A percentile compares a stretch with the other conserved stretches of the same genome.
Evolutionary conservation across 1,140 invertebrate genomes (phyloP).

Genomic region (Caenorhabditis inopinata): DNA sequence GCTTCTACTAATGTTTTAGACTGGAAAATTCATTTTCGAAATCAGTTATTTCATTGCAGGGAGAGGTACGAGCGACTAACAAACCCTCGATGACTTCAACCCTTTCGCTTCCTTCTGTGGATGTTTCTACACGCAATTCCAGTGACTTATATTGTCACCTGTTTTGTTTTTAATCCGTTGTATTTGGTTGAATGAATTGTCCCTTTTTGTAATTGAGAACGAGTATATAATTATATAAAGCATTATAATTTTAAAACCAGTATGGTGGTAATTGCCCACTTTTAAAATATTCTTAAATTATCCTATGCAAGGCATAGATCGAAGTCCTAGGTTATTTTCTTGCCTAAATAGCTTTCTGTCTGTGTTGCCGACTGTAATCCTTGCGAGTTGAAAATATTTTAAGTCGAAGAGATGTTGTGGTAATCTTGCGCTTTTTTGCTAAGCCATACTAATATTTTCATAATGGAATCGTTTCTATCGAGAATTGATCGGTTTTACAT

Average conservation of each 20-base stretch:
- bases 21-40: neutral
- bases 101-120: slow-evolving; percentile 29
- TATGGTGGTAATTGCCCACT: too few relatives aligned
- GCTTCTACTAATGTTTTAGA: neutral
- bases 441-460: too few relatives aligned
- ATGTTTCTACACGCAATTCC: slow-evolving; percentile 33
- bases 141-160: neutral
- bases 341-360: too few relatives aligned
- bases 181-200: neutral
- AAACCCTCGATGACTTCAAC: slow-evolving; percentile 30
- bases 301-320: neutral
- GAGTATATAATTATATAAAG: neutral
- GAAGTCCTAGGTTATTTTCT: neutral
- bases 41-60: slow-evolving; percentile 7
- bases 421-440: too few relatives aligned
- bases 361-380: too few relatives aligned
- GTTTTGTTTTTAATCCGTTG: too few relatives aligned
- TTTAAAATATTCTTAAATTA: neutral
- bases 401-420: too few relatives aligned
- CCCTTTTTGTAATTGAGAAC: neutral
- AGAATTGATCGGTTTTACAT: too few relatives aligned
- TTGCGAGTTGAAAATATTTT: too few relatives aligned
- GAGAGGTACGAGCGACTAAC: slow-evolving; percentile 14
- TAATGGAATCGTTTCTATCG: too few relatives aligned
- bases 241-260: too few relatives aligned